Evolutionary conservation across 2,888 invertebrate species (phyloP), one percentile per base, ranked within the genome.

Genomic region (Trachelus tabidus): DNA sequence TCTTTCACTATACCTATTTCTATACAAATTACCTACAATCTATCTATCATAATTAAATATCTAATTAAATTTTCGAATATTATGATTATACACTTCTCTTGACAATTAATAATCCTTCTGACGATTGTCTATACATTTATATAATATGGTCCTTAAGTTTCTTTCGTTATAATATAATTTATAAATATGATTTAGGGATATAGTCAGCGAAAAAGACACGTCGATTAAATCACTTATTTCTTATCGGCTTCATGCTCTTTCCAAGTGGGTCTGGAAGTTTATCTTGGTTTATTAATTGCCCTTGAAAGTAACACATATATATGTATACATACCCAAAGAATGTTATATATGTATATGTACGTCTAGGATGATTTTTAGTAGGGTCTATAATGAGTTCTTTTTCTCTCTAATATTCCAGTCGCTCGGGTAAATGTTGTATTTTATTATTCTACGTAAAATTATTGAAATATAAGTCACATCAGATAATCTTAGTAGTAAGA

Each of bases 41-140:
- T 31, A 33, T 69, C 4, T 69, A 71, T 33, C 23, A 12, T 30
- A 69, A 69, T 4, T 69, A 31, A 30, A 69, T 33, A 33, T 71
- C 31, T 31, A 71, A 71, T 31, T 33, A 33, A 71, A 31, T 15
- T 33, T 71, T 12, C 12, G 71, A 33, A 30, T 71, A 71, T 71
- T 71, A 33, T 6, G 31, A 12, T 71, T 30, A 71, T 71, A 71
- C 71, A 56, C 0, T 56, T 56, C 15, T 56, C 23, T 56, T 56
- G 56, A 56, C 56, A 56, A 56, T 56, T 73, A 75, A 68, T 11
- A 78, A 73, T 71, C 73, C 77, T 80, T 75, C 80, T 78, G 83
- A 82, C 85, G 85, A 86, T 85, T 85, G 86, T 86, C 84, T 85
- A 85, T 84, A 85, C 84, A 84, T 83, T 82, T 79, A 82, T 74